Evolutionary conservation across 2,888 invertebrate species (phyloP).

Genomic region (Reticulitermes lucifugus): DNA sequence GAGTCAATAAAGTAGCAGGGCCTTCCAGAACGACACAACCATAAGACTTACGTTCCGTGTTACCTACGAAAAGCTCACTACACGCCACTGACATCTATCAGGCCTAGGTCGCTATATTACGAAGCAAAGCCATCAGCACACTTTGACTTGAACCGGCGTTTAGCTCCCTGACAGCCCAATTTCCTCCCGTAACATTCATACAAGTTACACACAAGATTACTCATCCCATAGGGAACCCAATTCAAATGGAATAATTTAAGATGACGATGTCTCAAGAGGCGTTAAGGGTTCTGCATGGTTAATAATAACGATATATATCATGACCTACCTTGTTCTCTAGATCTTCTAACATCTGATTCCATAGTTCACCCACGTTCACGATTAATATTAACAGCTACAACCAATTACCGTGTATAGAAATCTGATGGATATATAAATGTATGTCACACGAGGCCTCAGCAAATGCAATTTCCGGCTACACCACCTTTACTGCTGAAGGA

Average conservation of each 20-base stretch:
- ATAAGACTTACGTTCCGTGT: too few relatives aligned
- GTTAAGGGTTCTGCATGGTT: neutral
- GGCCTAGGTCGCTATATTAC: neutral
- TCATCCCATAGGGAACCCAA: neutral
- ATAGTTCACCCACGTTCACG: neutral
- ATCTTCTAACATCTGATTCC: neutral
- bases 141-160: slow-evolving; percentile 22
- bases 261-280: slow-evolving; percentile 21
- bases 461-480: too few relatives aligned
- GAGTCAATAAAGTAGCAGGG: too few relatives aligned
- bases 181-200: slow-evolving; percentile 29
- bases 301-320: neutral
- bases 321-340: neutral
- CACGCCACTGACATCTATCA: neutral
- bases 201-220: slow-evolving; percentile 37
- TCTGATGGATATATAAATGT: neutral
- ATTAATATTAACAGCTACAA: neutral
- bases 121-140: neutral
- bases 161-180: slow-evolving; percentile 37
- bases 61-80: too few relatives aligned
- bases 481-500: too few relatives aligned
- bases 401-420: neutral
- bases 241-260: slow-evolving; percentile 41
- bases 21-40: too few relatives aligned
- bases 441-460: too few relatives aligned